A percentile compares a stretch with the other conserved stretches of the same genome.
phyloP scores from a whole-genome alignment of 2,888 invertebrate species.

The Geotrupes spiniger region DNA sequence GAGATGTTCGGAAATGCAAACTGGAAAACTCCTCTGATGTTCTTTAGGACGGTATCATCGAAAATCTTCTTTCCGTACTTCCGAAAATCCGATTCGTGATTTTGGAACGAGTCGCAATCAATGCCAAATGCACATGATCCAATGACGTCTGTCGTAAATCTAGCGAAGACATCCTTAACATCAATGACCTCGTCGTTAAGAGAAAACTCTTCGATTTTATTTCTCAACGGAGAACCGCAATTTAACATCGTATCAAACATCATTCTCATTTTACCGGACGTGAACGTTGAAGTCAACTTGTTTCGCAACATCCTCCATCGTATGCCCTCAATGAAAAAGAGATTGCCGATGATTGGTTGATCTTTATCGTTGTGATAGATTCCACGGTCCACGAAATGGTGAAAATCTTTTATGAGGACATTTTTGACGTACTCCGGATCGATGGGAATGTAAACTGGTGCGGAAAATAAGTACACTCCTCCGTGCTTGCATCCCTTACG shows the following conservation, averaged over 20 bases:
- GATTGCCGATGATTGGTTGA: slow-evolving; percentile 44
- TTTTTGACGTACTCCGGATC: slow-evolving; percentile 48
- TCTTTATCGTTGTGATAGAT: slow-evolving; percentile 45
- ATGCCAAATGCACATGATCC: slow-evolving; percentile 46
- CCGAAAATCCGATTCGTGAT: slow-evolving; percentile 38
- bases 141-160: slow-evolving; percentile 47
- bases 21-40: slow-evolving; percentile 20
- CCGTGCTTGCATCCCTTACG: slow-evolving; percentile 15
- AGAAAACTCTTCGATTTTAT: slow-evolving; percentile 28
- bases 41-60: slow-evolving; percentile 27
- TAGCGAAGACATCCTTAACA: slow-evolving; percentile 33
- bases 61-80: slow-evolving; percentile 36
- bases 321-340: slow-evolving; percentile 47
- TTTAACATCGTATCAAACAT: slow-evolving; percentile 50
- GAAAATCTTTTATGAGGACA: slow-evolving; percentile 49
- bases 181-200: slow-evolving; percentile 23
- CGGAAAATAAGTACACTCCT: slow-evolving; percentile 19
- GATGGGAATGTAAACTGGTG: slow-evolving; percentile 16
- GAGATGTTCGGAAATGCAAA: slow-evolving; percentile 22
- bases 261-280: slow-evolving; percentile 52
- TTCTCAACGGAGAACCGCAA: slow-evolving; percentile 36
- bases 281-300: slow-evolving; percentile 53
- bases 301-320: slow-evolving; percentile 53
- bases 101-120: slow-evolving; percentile 38
- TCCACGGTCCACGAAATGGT: slow-evolving; percentile 49